Evolutionary conservation across 2,797 vertebrate species (phyloP).

Genomic region (Semotilus atromaculatus): DNA sequence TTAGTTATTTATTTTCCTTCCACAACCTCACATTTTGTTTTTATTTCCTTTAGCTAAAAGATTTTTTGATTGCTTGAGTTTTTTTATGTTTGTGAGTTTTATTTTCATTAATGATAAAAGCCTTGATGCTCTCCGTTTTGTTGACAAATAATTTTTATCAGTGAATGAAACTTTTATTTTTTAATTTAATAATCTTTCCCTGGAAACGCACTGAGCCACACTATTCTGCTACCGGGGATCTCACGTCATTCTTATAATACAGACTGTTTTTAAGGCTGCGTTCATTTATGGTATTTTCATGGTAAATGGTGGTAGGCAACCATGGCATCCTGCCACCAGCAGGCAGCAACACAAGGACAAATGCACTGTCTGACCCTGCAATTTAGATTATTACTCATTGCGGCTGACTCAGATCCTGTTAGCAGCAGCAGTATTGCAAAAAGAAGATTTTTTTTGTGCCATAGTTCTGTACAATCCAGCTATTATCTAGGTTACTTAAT

Average conservation of each 20-base stretch:
- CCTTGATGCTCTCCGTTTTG: neutral
- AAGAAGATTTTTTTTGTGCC: neutral
- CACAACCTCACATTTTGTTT: neutral
- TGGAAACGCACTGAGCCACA: neutral
- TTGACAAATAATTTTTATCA: neutral
- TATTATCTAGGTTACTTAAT: neutral
- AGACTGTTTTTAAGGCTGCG: neutral
- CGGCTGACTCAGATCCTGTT: neutral
- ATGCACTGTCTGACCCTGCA: neutral
- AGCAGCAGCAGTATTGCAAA: neutral
- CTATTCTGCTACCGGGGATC: neutral
- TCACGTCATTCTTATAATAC: neutral
- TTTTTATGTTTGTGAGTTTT: neutral
- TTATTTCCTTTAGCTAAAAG: neutral
- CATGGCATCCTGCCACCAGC: neutral
- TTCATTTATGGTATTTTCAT: neutral
- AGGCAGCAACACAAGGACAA: neutral
- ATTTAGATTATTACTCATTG: neutral
- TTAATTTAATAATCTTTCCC: neutral
- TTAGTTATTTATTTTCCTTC: neutral
- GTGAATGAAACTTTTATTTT: slow-evolving; percentile 1
- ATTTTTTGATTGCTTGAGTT: neutral
- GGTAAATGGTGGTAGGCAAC: neutral
- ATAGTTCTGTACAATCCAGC: neutral
- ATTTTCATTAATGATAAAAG: slow-evolving; percentile 5